Conservation (phyloP, 2,113 vertebrate genomes). For the Sterna hirundo region DNA sequence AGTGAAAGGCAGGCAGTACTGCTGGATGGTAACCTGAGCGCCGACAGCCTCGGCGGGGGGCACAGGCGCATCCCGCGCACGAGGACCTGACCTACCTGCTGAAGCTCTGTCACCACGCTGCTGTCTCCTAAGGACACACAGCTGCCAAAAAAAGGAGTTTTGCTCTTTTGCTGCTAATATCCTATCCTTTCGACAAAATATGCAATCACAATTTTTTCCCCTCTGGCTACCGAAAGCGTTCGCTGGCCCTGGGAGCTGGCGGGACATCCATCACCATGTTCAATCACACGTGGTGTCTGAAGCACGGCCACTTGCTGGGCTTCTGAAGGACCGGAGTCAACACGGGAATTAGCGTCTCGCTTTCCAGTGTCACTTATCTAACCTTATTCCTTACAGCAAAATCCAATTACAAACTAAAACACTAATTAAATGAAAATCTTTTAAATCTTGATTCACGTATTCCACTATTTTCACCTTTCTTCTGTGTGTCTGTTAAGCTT, state of each 20-base stretch:
- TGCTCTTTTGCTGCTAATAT: neutral
- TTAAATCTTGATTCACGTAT: neutral
- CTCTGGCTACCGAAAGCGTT: accelerated
- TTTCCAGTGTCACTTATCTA: neutral
- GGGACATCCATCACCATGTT: neutral
- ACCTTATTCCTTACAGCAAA: neutral
- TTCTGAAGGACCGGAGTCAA: neutral
- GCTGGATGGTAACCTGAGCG: accelerated
- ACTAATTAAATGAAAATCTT: neutral
- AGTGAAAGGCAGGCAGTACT: neutral
- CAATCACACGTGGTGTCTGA: accelerated
- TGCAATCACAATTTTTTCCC: accelerated
- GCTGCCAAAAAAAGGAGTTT: neutral
- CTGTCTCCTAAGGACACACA: neutral
- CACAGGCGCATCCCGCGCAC: neutral
- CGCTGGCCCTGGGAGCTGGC: accelerated
- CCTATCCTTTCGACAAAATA: accelerated
- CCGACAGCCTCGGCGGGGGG: neutral
- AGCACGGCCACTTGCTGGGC: neutral
- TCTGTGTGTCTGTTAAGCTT: neutral
- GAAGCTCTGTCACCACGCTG: neutral
- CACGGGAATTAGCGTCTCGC: neutral
- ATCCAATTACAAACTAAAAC: neutral
- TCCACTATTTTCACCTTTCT: neutral
- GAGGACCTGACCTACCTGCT: neutral